Evolutionary conservation across 2,113 vertebrate genomes (phyloP).

Genomic region (Atrichornis clamosus): DNA sequence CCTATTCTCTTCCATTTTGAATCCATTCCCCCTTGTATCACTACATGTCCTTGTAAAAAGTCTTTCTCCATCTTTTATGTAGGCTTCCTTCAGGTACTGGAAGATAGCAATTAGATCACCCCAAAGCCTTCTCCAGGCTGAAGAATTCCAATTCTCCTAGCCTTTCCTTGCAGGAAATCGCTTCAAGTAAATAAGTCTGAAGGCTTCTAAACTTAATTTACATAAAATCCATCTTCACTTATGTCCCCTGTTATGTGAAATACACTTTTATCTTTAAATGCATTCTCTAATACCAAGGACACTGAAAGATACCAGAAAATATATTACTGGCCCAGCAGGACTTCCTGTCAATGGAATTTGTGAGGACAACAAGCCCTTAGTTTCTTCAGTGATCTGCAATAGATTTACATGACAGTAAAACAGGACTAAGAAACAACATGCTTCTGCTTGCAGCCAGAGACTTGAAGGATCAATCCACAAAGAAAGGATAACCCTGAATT

Average conservation of each 20-base stretch:
- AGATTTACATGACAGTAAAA: neutral
- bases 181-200: neutral
- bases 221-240: neutral
- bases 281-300: neutral
- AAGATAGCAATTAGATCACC: neutral
- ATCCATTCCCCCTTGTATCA: neutral
- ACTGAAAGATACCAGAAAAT: neutral
- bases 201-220: neutral
- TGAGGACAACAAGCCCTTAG: neutral
- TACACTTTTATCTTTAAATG: neutral
- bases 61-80: neutral
- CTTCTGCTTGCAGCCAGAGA: neutral
- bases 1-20: neutral
- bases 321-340: neutral
- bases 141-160: neutral
- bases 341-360: fast-evolving
- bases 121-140: neutral
- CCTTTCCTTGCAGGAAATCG: neutral
- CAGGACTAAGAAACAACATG: neutral
- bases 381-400: neutral
- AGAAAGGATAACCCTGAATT: neutral
- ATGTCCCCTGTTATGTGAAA: neutral
- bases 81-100: neutral
- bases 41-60: neutral
- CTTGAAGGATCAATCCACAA: neutral